phyloP scores from a whole-genome alignment of 2,797 vertebrate species.

The Malurus leucopterus region DNA sequence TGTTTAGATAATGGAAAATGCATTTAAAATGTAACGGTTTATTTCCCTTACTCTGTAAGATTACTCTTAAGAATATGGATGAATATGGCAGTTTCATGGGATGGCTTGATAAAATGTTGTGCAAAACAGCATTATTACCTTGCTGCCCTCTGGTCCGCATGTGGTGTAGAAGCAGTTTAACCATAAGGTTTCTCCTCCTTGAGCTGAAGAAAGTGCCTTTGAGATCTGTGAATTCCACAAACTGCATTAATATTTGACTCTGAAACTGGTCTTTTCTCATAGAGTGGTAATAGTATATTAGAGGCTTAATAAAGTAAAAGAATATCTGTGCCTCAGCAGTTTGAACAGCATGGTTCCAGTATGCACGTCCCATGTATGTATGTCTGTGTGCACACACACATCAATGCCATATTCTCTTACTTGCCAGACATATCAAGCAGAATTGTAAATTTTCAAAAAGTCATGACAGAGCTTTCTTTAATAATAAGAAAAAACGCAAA shows the following conservation, averaged over 20 bases:
- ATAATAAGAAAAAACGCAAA: slow-evolving; percentile 1
- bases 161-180: neutral
- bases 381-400: no score
- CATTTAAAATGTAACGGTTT: neutral
- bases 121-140: neutral
- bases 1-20: neutral
- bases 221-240: neutral
- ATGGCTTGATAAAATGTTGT: neutral
- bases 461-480: slow-evolving; percentile 12
- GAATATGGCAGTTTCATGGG: neutral
- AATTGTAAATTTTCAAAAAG: neutral
- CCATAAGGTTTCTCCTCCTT: neutral
- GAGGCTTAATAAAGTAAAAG: neutral
- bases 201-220: neutral
- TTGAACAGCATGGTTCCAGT: neutral
- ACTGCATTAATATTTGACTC: neutral
- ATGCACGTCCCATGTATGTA: neutral
- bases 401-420: neutral
- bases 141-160: neutral
- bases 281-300: neutral
- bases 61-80: neutral
- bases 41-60: neutral
- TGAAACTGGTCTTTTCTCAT: neutral
- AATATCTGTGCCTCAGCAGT: neutral
- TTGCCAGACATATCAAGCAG: neutral